Conservation (phyloP, 2,888 invertebrate species). For the Scaptomyza cyrtandrae region DNA sequence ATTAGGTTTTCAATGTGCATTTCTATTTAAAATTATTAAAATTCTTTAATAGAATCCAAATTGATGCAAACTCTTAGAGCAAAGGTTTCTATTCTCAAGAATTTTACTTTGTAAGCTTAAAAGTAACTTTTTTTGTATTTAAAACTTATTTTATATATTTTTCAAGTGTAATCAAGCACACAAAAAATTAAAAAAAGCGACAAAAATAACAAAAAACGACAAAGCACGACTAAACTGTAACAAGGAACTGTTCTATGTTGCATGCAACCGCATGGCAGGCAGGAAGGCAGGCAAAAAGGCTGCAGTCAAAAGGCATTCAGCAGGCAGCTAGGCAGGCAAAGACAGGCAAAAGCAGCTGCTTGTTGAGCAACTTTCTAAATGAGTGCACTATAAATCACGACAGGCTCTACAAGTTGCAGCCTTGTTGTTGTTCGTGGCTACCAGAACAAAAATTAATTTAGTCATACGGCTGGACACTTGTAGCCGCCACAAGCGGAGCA, state of each 20-base stretch:
- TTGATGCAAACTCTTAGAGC: no score
- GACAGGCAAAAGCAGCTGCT: conserved; percentile 62
- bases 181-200: conserved; percentile 4
- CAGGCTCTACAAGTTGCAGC: conserved; percentile 68
- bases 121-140: no score
- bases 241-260: conserved; percentile 73
- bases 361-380: conserved; percentile 78
- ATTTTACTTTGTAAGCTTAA: no score
- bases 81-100: no score
- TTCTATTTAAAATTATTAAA: no score
- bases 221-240: conserved; percentile 76
- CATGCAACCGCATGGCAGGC: conserved; percentile 47
- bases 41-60: no score
- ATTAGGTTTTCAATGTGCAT: no score
- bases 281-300: conserved; percentile 7
- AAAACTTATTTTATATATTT: not conserved
- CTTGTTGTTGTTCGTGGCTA: conserved; percentile 65
- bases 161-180: conserved; percentile 5
- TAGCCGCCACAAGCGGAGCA: conserved; percentile 20
- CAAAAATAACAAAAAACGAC: conserved; percentile 29
- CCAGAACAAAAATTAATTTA: conserved; percentile 78
- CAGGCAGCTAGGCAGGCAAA: not conserved
- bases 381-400: conserved; percentile 81
- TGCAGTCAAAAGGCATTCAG: no score
- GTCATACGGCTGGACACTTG: conserved; percentile 78